Evolutionary conservation across 2,797 vertebrate species (phyloP).

Genomic region (Streptopelia turtur): DNA sequence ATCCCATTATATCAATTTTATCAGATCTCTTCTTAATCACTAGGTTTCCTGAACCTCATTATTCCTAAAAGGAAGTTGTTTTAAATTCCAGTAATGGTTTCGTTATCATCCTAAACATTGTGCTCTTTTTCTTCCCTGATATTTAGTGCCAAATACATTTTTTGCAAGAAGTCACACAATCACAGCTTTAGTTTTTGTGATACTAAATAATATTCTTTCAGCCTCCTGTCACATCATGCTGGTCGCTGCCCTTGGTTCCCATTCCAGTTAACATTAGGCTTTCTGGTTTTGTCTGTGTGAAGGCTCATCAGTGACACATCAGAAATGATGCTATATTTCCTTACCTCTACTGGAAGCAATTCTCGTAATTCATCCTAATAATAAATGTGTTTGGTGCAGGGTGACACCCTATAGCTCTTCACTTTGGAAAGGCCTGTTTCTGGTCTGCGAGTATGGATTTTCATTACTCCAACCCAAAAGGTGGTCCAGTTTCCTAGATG

Average conservation of each 20-base stretch:
- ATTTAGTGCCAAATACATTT: background rate
- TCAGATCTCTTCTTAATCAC: conserved; percentile 25
- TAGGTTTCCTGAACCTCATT: conserved; percentile 13
- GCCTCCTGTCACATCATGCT: background rate
- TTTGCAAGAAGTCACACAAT: background rate
- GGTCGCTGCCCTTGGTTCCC: background rate
- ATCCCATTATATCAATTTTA: conserved; percentile 28
- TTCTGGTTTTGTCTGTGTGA: background rate
- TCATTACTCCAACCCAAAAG: background rate
- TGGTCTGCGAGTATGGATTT: background rate
- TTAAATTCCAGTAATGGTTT: conserved; percentile 18
- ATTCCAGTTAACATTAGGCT: background rate
- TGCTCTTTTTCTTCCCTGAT: background rate
- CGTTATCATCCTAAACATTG: background rate
- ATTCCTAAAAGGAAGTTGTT: conserved; percentile 30
- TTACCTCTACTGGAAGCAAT: background rate
- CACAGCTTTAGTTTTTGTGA: background rate
- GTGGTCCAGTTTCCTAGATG: background rate
- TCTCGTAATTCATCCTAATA: background rate
- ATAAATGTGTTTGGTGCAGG: background rate
- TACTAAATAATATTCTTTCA: background rate
- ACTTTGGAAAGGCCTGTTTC: background rate
- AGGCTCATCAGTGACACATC: background rate
- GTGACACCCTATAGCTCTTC: background rate
- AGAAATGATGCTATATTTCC: background rate